Evolutionary conservation across 2,888 invertebrate genomes (phyloP), one percentile per base, ranked within the genome.

Genomic region (Ctenicera cuprea): DNA sequence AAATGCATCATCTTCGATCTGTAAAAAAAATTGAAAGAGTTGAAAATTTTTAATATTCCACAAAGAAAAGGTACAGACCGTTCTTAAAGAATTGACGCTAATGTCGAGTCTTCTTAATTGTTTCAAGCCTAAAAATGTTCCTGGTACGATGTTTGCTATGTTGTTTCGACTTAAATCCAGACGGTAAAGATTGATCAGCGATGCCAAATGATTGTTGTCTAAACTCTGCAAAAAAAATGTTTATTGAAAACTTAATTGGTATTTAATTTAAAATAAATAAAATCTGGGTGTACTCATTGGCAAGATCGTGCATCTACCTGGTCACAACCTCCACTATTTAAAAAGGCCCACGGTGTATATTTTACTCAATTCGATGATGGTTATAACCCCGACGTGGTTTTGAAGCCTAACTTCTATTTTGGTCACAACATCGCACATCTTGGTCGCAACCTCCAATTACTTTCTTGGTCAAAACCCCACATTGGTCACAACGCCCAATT

Each of bases 1-100:
- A 81, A 97, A 94, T 0, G 95, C 94, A 77, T 95, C 95, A 80
- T 95, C 95, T 87, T 96, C 96, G 74, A 97, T 93, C 95, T 95
- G 87, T 14, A 26, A 7, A 38, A 22, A 63, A 16, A 0, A 9
- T 38, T 43, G 14, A 33, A 33, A 5, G 2, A 8, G 33, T 33
- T 3, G 33, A 33, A 26, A n/a, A n/a, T n/a, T n/a, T n/a, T n/a
- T n/a, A n/a, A 26, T 26, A 26, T 26, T 26, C 5, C 33, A 1
- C 5, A 33, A 33, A 33, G 11, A 11, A 3, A 41, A 0, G 0
- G 26, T 38, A 89, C 91, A 90, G 88, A 96, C 96, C 80, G 96
- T 96, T 84, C 97, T 90, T 52, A 97, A 87, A 1, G 95, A 94
- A 85, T 97, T 97, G 37, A 96, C 92, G 76, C 96, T 95, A 12